phyloP scores from a whole-genome alignment of 1,140 invertebrate species.

The Sycobia sp. region DNA sequence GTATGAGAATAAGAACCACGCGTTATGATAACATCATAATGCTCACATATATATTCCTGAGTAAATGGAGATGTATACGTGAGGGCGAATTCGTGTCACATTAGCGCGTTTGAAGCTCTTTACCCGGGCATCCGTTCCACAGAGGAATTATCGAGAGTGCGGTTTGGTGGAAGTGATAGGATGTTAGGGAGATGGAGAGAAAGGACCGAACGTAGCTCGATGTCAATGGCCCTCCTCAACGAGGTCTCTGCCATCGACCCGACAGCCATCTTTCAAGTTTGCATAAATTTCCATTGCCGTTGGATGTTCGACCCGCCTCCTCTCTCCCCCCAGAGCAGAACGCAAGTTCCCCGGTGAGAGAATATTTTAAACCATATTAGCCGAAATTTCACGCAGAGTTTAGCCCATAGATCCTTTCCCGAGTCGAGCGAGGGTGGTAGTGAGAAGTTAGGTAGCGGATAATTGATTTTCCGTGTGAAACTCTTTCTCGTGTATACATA shows the following conservation, averaged over 20 bases:
- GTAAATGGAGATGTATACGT: no score
- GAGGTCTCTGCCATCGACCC: background rate
- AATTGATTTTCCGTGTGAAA: slow-evolving; percentile 13
- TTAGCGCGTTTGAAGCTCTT: no score
- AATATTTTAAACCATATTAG: slow-evolving; percentile 11
- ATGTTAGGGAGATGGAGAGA: background rate
- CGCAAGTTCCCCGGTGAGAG: background rate
- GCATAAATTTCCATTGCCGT: slow-evolving; percentile 13
- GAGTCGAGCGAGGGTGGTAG: no score
- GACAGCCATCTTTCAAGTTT: slow-evolving; percentile 1
- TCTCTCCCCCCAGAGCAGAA: no score
- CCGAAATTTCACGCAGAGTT: background rate
- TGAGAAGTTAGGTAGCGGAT: background rate
- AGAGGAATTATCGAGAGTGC: background rate
- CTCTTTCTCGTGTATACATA: no score
- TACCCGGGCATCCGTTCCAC: background rate
- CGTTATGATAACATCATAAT: no score
- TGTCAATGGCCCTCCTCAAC: background rate
- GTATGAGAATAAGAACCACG: no score
- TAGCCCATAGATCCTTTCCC: background rate
- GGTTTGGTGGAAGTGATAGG: no score
- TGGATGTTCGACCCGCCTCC: background rate
- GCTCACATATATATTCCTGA: no score
- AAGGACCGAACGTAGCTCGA: background rate
- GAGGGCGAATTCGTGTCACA: no score